A percentile compares a stretch with the other conserved stretches of the same genome.
These are phyloP conservation scores for Nasonovia ribisnigri DNA, from an alignment of 2,888 invertebrate genomes.

Conservation along the genomic window DNA sequence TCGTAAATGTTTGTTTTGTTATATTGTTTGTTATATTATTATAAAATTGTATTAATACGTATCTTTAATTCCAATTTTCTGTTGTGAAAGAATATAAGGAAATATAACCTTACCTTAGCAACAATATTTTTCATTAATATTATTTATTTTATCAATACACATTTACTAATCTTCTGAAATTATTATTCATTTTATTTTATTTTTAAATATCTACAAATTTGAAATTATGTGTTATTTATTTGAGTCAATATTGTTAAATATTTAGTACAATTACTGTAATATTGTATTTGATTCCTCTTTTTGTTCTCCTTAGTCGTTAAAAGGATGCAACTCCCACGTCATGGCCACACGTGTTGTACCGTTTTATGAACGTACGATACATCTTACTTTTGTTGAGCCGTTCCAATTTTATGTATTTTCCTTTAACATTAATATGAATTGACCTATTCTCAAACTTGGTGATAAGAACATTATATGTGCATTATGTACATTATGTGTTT, in stretches of 20 bases:
- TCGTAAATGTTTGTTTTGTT: not conserved
- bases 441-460: not conserved
- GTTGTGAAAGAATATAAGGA: not conserved
- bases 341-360: not conserved
- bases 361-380: not conserved
- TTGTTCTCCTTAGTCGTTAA: not conserved
- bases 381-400: too few species aligned
- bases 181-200: not conserved
- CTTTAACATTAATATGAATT: not conserved
- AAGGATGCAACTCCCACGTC: not conserved
- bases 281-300: not conserved
- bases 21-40: not conserved
- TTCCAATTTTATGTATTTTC: not conserved
- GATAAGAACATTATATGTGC: too few species aligned
- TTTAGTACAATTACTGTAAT: not conserved
- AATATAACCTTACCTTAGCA: not conserved
- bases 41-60: not conserved
- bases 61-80: not conserved
- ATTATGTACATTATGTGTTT: too few species aligned
- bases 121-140: not conserved
- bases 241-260: not conserved
- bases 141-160: not conserved
- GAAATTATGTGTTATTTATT: not conserved
- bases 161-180: too few species aligned
- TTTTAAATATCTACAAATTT: not conserved